A percentile compares a stretch with the other conserved stretches of the same genome.
phyloP scores from a whole-genome alignment of 2,113 vertebrate species.

The Ginglymostoma cirratum region DNA sequence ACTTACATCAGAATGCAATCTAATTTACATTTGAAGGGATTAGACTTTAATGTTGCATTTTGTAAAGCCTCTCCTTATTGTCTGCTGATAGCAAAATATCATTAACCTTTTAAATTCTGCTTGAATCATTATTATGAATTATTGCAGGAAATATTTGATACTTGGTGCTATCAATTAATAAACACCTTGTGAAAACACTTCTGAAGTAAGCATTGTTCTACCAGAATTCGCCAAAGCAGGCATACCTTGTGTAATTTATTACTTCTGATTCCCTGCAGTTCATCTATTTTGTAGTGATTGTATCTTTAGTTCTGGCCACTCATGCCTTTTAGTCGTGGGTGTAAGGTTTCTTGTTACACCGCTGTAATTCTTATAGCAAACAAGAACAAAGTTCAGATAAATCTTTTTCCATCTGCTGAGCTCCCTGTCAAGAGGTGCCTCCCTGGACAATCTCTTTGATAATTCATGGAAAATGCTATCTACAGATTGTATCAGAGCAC shows the following conservation, averaged over 20 bases:
- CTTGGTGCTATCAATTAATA: background rate
- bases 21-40: background rate
- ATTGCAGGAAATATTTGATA: background rate
- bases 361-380: constrained; percentile 24
- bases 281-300: background rate
- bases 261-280: background rate
- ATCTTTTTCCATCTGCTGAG: constrained; percentile 24
- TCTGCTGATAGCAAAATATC: background rate
- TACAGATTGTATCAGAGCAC: background rate
- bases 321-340: background rate
- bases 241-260: background rate
- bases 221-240: background rate
- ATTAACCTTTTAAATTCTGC: background rate
- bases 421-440: background rate
- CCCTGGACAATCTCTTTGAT: background rate
- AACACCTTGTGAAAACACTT: background rate
- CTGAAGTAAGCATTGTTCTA: background rate
- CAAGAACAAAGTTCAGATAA: constrained; percentile 29
- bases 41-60: background rate
- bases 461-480: background rate
- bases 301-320: background rate
- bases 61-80: background rate
- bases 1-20: background rate
- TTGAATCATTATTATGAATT: background rate
- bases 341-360: background rate